Conservation (phyloP, 2,888 invertebrate species). For the Zelleria hepariella region DNA sequence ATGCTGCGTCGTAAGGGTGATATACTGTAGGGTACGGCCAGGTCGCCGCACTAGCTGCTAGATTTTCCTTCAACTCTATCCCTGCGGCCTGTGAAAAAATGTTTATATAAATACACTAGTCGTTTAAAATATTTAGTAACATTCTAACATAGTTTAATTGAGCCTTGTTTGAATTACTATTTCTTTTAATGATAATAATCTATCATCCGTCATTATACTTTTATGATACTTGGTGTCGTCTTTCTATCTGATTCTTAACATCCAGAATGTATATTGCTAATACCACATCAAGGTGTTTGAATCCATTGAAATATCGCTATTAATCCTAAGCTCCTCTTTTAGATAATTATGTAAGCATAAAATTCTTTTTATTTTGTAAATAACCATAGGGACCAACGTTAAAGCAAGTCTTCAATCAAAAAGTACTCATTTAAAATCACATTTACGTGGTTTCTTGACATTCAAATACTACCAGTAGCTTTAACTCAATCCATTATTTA, state of each 20-base stretch:
- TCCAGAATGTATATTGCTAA: no score
- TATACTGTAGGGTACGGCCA: constrained; percentile 95
- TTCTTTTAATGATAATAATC: not conserved
- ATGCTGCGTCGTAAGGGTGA: constrained; percentile 94
- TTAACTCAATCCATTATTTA: constrained; percentile 56
- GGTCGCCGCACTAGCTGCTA: constrained; percentile 84
- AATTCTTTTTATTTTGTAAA: no score
- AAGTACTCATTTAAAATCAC: constrained; percentile 42
- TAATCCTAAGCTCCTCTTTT: no score
- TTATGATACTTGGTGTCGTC: not conserved
- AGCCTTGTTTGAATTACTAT: no score
- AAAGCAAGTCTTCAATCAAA: not conserved
- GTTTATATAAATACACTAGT: constrained; percentile 9
- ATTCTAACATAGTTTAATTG: no score
- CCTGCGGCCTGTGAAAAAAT: constrained; percentile 80
- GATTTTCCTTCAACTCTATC: constrained; percentile 89
- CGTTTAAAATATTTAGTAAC: not conserved
- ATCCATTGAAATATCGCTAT: no score
- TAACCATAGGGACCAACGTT: no score
- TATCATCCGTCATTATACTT: not conserved
- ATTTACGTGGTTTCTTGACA: not conserved
- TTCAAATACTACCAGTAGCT: not conserved
- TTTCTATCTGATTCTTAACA: no score
- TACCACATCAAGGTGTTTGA: no score
- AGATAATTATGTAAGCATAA: no score